Evolutionary conservation across 1,140 invertebrate genomes (phyloP).

Genomic region (Psix sp.): DNA sequence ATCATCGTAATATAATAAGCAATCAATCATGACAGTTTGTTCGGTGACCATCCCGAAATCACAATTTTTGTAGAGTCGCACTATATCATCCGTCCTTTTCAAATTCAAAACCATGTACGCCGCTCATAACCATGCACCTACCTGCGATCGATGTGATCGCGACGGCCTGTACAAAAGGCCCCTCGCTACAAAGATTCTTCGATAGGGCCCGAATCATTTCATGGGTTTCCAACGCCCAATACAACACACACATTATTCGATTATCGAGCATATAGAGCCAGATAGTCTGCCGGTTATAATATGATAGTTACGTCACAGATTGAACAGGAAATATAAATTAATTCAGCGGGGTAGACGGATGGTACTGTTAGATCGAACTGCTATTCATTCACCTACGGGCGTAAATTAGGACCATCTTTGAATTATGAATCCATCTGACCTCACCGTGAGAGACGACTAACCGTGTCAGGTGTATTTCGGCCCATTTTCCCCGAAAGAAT

Average conservation of each 20-base stretch:
- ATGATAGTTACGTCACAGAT: slow-evolving; percentile 30
- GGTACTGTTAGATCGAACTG: slow-evolving; percentile 18
- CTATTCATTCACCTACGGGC: slow-evolving; percentile 19
- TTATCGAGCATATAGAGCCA: slow-evolving; percentile 13
- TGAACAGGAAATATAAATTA: slow-evolving; percentile 59
- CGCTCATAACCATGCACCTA: slow-evolving; percentile 39
- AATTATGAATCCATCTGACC: slow-evolving; percentile 30
- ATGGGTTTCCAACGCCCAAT: slow-evolving; percentile 25
- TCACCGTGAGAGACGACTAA: slow-evolving; percentile 32
- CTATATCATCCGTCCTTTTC: slow-evolving; percentile 50
- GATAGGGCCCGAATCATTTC: slow-evolving; percentile 44
- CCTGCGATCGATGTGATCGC: slow-evolving; percentile 46
- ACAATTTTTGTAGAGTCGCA: slow-evolving; percentile 46
- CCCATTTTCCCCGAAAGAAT: too few species aligned
- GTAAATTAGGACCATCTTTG: slow-evolving; percentile 41
- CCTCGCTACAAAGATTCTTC: slow-evolving; percentile 40
- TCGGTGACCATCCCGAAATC: slow-evolving; percentile 24
- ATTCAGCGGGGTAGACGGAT: slow-evolving; percentile 33
- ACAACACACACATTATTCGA: too few species aligned
- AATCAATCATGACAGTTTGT: slow-evolving; percentile 41
- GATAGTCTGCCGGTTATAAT: slow-evolving; percentile 36
- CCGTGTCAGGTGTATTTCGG: slow-evolving; percentile 23
- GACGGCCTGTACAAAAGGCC: slow-evolving; percentile 24
- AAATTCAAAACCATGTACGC: slow-evolving; percentile 40
- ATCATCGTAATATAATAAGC: slow-evolving; percentile 52